phyloP scores from a whole-genome alignment of 2,888 invertebrate species.

The Dryococelus australis region DNA sequence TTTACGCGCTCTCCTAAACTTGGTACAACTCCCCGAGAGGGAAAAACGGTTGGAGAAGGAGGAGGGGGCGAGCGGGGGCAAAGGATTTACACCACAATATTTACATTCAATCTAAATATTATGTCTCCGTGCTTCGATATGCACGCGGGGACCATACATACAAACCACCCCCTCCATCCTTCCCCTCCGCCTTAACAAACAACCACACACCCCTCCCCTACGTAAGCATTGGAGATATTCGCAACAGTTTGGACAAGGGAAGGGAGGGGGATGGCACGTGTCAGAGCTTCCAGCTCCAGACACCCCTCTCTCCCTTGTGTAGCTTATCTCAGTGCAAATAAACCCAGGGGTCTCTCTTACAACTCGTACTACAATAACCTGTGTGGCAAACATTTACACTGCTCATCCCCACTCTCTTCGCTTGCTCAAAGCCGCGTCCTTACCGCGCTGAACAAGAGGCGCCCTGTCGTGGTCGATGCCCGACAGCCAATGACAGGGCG shows the following conservation, averaged over 20 bases:
- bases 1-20: background rate
- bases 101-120: constrained; percentile 16
- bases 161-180: background rate
- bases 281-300: constrained; percentile 16
- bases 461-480: too few species aligned
- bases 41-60: background rate
- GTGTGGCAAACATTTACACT: background rate
- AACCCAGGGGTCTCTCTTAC: background rate
- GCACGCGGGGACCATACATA: background rate
- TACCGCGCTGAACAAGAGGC: too few species aligned
- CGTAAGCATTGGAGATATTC: background rate
- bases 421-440: too few species aligned
- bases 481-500: too few species aligned
- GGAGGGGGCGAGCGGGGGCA: background rate
- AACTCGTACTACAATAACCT: constrained; percentile 1
- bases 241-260: background rate
- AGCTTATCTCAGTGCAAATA: constrained; percentile 6
- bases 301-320: constrained; percentile 3
- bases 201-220: background rate
- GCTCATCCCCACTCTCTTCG: background rate
- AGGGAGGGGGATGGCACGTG: background rate
- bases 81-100: constrained; percentile 16
- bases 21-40: constrained; percentile 9
- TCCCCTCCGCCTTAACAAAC: background rate
- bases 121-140: constrained; percentile 16